Conservation (phyloP, 2,113 vertebrate species). For the Zootoca vivipara region DNA sequence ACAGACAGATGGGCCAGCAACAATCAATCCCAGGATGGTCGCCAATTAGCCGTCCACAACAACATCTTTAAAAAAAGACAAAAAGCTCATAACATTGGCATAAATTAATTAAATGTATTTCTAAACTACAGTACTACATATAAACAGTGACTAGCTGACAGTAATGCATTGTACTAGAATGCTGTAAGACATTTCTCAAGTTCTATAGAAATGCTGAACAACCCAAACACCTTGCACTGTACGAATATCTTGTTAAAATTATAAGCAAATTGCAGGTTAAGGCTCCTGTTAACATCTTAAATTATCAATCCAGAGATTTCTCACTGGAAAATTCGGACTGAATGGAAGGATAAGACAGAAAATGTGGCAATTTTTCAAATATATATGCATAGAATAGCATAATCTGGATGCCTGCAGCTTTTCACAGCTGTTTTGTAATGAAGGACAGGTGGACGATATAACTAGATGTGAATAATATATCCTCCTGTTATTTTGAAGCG, state of each 20-base stretch:
- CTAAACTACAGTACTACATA: neutral
- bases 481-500: neutral
- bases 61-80: slow-evolving; percentile 80
- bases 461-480: neutral
- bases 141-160: neutral
- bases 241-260: too few relatives aligned
- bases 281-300: neutral
- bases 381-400: neutral
- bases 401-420: neutral
- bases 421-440: neutral
- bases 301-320: neutral
- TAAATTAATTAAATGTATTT: neutral
- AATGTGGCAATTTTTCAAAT: neutral
- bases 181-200: neutral
- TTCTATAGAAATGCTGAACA: neutral
- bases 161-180: neutral
- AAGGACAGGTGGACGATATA: neutral
- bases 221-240: neutral
- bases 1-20: slow-evolving; percentile 65
- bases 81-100: neutral
- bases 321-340: neutral
- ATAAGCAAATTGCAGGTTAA: neutral
- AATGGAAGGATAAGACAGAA: neutral
- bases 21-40: slow-evolving; percentile 82
- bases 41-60: slow-evolving; percentile 87